Percentiles rank a stretch among this genome's conserved stretches.
phyloP scores from a whole-genome alignment of 2,888 invertebrate species.

The Eristalinus aeneus region DNA sequence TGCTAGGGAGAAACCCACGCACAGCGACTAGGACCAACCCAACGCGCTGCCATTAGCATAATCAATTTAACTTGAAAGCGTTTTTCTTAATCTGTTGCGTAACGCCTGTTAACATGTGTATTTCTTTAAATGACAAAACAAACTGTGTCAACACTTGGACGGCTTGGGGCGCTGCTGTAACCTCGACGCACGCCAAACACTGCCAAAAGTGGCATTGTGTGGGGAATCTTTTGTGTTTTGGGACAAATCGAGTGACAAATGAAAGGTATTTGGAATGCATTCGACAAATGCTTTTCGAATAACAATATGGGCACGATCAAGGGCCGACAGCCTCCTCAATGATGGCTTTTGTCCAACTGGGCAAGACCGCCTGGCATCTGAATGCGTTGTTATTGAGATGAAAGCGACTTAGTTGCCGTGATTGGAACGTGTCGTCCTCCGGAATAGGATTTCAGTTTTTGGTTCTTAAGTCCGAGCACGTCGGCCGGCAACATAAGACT shows the following conservation, averaged over 20 bases:
- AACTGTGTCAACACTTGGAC: constrained; percentile 42
- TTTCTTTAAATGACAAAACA: constrained; percentile 54
- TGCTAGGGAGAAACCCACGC: not conserved
- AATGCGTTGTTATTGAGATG: constrained; percentile 23
- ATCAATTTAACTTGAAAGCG: constrained; percentile 41
- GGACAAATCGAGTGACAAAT: constrained; percentile 57
- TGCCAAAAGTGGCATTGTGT: constrained; percentile 48
- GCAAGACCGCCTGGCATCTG: constrained; percentile 1
- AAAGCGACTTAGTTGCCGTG: constrained; percentile 32
- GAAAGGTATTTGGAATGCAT: constrained; percentile 45
- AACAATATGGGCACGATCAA: constrained; percentile 36
- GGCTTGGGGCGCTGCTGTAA: constrained; percentile 7
- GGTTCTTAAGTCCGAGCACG: constrained; percentile 43
- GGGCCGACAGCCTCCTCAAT: constrained; percentile 41
- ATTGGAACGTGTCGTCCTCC: constrained; percentile 51
- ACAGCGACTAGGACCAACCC: not conserved
- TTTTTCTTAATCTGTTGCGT: constrained; percentile 32
- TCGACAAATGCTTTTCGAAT: constrained; percentile 52
- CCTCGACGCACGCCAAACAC: constrained; percentile 1
- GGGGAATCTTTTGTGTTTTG: constrained; percentile 12
- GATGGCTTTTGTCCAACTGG: constrained; percentile 28
- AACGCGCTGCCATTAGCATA: constrained; percentile 25
- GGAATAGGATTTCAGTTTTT: constrained; percentile 45
- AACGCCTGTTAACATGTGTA: constrained; percentile 45
- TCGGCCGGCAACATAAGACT: constrained; percentile 30